Evolutionary conservation across 2,888 invertebrate species (phyloP), one percentile per base, ranked within the genome.

Genomic region (Tigriopus californicus): DNA sequence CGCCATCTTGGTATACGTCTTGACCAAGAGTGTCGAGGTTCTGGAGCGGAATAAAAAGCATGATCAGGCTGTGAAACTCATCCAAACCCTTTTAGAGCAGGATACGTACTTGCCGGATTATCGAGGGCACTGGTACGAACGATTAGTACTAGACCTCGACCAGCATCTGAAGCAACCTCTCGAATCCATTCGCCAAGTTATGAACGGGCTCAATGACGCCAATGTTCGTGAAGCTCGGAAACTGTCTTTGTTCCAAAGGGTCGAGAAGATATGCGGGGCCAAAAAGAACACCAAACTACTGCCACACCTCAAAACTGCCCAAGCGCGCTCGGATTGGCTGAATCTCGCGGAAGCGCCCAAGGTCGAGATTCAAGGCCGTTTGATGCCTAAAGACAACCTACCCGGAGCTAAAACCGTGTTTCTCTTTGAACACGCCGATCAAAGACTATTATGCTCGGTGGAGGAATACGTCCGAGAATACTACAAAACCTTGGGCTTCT

Each of bases 91-190:
- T 18, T 70, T 81, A 15, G 64, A 64, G 1, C 79, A 80, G 66
- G 67, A 67, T 1, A 62, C 67, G 0, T 77, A 76, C 65, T 67
- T 74, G 47, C 71, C 71, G 25, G 73, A 76, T 56, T 74, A 72
- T 62, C 71, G 72, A 62, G 74, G 74, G 0, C 66, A 70, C 1
- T 77, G 77, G 80, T 80, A 75, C 67, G 77, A 78, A 25, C 75
- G 82, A 64, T 74, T 80, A 60, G 76, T 80, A 0, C 71, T 82
- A 0, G 77, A 82, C 64, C 69, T 79, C 24, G 77, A 80, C 58
- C 75, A 72, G 61, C 74, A 77, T 66, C 65, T 76, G 40, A 74
- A 74, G 64, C 64, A 68, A 42, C 69, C 68, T n/a, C 61, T 64
- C 33, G 61, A 70, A 66, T 71, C 72, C 61, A 57, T 62, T 15